Evolutionary conservation across 2,888 invertebrate genomes (phyloP).

Genomic region (Antheraea assamensis): DNA sequence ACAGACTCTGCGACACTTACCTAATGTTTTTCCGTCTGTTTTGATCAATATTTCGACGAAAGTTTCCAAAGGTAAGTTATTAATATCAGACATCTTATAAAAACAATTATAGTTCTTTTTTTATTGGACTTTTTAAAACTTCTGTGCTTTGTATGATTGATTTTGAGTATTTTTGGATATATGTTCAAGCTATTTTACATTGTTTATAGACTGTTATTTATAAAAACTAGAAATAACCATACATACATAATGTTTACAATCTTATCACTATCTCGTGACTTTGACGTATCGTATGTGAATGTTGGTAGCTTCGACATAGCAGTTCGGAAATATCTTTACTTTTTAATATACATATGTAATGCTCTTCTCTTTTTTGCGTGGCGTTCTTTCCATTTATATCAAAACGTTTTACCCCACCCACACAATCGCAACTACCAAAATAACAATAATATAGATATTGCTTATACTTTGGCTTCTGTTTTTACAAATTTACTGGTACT

Average conservation of each 20-base stretch:
- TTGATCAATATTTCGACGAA: conserved; percentile 59
- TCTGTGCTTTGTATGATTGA: not conserved
- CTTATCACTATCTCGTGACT: conserved; percentile 57
- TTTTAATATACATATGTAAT: too few relatives aligned
- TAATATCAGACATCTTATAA: conserved; percentile 38
- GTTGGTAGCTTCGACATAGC: conserved; percentile 33
- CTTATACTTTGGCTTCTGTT: too few relatives aligned
- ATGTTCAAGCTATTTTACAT: not conserved
- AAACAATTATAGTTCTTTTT: not conserved
- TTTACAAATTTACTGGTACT: too few relatives aligned
- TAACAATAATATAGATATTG: too few relatives aligned
- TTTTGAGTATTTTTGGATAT: not conserved
- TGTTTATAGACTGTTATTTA: conserved; percentile 10
- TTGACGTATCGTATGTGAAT: conserved; percentile 45
- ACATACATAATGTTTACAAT: conserved; percentile 40
- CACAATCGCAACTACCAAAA: too few relatives aligned
- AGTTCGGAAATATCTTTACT: conserved; percentile 27
- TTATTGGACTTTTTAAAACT: not conserved
- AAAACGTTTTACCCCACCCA: too few relatives aligned
- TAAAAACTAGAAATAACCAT: conserved; percentile 19
- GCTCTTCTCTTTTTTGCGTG: too few relatives aligned
- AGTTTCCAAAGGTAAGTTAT: conserved; percentile 61
- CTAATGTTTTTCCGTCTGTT: conserved; percentile 57
- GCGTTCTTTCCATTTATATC: too few relatives aligned
- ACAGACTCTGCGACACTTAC: conserved; percentile 61